Conservation (phyloP, 2,888 invertebrate species). For the Cyclophora punctaria region DNA sequence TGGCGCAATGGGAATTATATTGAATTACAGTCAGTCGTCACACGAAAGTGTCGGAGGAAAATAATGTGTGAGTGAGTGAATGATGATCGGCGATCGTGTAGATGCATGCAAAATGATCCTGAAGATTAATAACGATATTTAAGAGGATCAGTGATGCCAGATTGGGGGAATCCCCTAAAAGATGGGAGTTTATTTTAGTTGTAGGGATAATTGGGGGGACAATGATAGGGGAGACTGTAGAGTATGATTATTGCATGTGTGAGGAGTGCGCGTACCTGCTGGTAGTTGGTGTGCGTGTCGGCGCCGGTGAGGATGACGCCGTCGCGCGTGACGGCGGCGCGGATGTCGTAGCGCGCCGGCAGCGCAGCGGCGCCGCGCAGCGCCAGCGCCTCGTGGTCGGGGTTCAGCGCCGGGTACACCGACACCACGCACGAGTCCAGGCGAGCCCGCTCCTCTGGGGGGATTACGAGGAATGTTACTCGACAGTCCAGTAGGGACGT, state of each 20-base stretch:
- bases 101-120: too few species aligned
- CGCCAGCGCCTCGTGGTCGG: slow-evolving; percentile 93
- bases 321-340: slow-evolving; percentile 92
- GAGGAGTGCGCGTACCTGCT: slow-evolving; percentile 72
- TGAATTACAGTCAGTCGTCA: too few species aligned
- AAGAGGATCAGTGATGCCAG: too few species aligned
- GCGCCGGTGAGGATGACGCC: slow-evolving; percentile 88
- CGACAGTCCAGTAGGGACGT: not conserved
- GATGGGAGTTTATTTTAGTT: too few species aligned
- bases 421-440: slow-evolving; percentile 95
- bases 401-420: slow-evolving; percentile 95
- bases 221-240: too few species aligned
- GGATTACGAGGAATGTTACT: too few species aligned
- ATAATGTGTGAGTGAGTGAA: too few species aligned
- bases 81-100: not conserved
- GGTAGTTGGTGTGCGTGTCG: slow-evolving; percentile 82
- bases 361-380: slow-evolving; percentile 81
- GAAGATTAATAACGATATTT: too few species aligned
- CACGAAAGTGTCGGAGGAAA: too few species aligned
- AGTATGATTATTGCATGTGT: too few species aligned
- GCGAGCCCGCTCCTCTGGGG: slow-evolving; percentile 69
- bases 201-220: too few species aligned
- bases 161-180: too few species aligned
- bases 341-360: slow-evolving; percentile 81
- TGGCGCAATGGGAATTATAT: slow-evolving; percentile 18